Evolutionary conservation across 1,140 invertebrate species (phyloP).

Genomic region (Cataglyphis hispanica): DNA sequence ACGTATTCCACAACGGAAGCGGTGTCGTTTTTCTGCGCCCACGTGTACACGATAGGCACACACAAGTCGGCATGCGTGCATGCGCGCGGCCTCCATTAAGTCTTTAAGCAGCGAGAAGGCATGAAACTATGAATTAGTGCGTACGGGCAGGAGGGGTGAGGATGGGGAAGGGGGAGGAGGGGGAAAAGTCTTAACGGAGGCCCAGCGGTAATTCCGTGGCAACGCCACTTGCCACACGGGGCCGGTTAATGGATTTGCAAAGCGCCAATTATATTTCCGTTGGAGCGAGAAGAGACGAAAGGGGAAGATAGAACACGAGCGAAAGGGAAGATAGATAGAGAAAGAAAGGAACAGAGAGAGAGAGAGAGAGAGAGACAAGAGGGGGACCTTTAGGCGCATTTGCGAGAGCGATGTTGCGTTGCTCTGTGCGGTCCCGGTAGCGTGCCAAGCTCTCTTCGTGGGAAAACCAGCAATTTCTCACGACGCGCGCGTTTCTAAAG

Average conservation of each 20-base stretch:
- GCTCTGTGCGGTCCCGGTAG: conserved; percentile 68
- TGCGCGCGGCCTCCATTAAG: conserved; percentile 67
- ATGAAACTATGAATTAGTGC: conserved; percentile 74
- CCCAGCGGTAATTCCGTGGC: conserved; percentile 66
- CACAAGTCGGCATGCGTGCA: conserved; percentile 6
- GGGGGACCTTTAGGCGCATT: conserved; percentile 42
- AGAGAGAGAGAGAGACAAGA: neutral
- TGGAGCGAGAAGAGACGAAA: conserved; percentile 45
- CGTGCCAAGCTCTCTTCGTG: conserved; percentile 76
- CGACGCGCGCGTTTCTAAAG: conserved; percentile 69
- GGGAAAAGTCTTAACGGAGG: neutral
- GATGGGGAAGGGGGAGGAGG: too few species aligned
- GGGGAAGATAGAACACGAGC: neutral
- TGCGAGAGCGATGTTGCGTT: conserved; percentile 35
- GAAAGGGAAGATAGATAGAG: neutral
- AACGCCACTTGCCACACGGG: conserved; percentile 73
- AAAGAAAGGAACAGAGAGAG: neutral
- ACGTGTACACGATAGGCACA: neutral
- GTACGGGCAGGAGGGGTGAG: neutral
- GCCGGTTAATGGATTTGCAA: conserved; percentile 75
- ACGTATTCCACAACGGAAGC: conserved; percentile 55
- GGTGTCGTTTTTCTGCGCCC: conserved; percentile 53
- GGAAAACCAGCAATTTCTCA: conserved; percentile 84
- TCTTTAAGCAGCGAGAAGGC: conserved; percentile 73
- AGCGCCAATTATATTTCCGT: conserved; percentile 79